Percentiles rank a stretch among this genome's conserved stretches.
Conservation (phyloP, 2,797 vertebrate genomes). For the Choloepus didactylus region DNA sequence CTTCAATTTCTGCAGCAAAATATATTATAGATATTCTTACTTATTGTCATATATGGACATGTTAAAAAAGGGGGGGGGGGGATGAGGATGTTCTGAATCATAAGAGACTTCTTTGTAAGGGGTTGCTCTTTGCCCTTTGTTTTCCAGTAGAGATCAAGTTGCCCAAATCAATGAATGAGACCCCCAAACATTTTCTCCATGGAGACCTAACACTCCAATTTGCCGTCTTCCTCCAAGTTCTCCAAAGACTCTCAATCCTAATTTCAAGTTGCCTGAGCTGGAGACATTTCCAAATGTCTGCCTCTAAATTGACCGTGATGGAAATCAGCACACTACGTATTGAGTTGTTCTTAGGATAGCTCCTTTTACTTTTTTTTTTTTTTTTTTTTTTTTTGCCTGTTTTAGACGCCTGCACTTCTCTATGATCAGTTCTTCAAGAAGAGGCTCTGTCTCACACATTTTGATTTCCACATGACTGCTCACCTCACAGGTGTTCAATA, state of each 20-base stretch:
- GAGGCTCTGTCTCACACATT: not conserved
- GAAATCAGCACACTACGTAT: fast-evolving
- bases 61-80: fast-evolving
- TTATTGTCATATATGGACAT: not conserved
- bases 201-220: fast-evolving
- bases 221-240: too few relatives aligned
- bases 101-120: fast-evolving
- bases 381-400: not conserved
- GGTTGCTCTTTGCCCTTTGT: fast-evolving
- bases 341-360: not conserved
- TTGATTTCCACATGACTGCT: not conserved
- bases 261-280: not conserved
- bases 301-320: fast-evolving
- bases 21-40: not conserved
- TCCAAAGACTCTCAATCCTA: not conserved
- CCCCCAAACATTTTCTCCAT: not conserved
- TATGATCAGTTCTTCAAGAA: not conserved
- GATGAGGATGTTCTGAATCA: not conserved
- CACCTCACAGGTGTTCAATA: not conserved
- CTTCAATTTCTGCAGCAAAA: not conserved
- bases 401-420: not conserved
- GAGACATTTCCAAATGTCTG: fast-evolving
- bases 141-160: fast-evolving
- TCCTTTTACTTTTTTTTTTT: not conserved
- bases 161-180: not conserved